Base-by-base conservation (phyloP, 2,888 invertebrate species). In the Acrobasis repandana region DNA sequence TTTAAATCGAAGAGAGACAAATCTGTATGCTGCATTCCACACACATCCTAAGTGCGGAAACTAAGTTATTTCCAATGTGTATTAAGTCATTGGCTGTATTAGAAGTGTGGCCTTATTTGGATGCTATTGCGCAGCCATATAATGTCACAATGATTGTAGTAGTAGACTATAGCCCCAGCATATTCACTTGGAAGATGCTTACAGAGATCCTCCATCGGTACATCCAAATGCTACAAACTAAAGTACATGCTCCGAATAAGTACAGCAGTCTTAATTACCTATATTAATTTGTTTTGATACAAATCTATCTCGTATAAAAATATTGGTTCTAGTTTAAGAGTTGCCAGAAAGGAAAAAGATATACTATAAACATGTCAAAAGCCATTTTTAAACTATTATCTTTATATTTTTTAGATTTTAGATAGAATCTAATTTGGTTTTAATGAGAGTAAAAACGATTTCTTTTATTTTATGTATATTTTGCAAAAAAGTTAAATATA, bases 161-260 rank as follows among this genome's bases (percentile, higher is more conserved):
- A 49, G 11, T 11, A 50, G 28, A 51, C 51, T 51, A 15, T 5
- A 51, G 15, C 15, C 34, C 50, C 50, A 50, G 6, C 18, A 18
- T 50, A 33, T 33, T 51, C 14, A 33, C n/a, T 33, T 33, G n/a
- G 18, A n/a, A 51, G 50, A 28, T 14, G 15, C 15, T 1, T 11
- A 33, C 16, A 18, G 49, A 18, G 18, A 18, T 49, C 49, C 49
- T 50, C 50, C 51, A 34, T 51, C 14, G 34, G 33, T 33, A 52
- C 54, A 36, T 50, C 20, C 18, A 54, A 38, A 54, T 54, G 38
- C 54, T 16, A 28, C 8, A 28, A 28, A 20, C 2, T 20, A 20
- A 54, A 38, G n/a, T 54, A 54, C 38, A 54, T 20, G 16, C 54
- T 54, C 54, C 54, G 14, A 54, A 36, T 50, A 50, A 28, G 50